phyloP scores from a whole-genome alignment of 2,113 vertebrate genomes.

The Megaleporinus macrocephalus region DNA sequence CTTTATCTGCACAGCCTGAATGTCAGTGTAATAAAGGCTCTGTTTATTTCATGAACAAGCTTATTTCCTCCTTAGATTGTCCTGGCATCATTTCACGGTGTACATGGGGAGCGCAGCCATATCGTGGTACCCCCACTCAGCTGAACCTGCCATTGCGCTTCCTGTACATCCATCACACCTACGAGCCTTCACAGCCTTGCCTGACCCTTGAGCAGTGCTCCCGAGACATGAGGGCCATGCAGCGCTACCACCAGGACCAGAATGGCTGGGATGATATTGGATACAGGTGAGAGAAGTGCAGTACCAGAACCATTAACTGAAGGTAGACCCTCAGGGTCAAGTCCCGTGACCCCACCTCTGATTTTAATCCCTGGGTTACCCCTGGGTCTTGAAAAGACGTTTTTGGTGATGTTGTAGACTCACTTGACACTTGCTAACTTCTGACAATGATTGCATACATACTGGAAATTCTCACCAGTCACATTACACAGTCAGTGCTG shows the following conservation, averaged over 20 bases:
- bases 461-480: too few species aligned
- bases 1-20: background rate
- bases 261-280: slow-evolving; percentile 87
- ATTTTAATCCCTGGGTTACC: too few species aligned
- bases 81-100: slow-evolving; percentile 85
- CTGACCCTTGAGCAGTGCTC: slow-evolving; percentile 76
- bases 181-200: slow-evolving; percentile 77
- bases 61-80: slow-evolving; percentile 74
- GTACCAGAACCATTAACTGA: too few species aligned
- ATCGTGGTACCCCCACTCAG: slow-evolving; percentile 76
- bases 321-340: too few species aligned
- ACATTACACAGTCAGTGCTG: too few species aligned
- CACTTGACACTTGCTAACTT: too few species aligned
- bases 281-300: slow-evolving; percentile 80
- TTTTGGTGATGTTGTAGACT: too few species aligned
- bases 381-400: too few species aligned
- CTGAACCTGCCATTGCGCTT: slow-evolving; percentile 77
- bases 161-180: slow-evolving; percentile 89
- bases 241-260: slow-evolving; percentile 85
- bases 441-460: too few species aligned
- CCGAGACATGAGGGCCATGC: slow-evolving; percentile 84
- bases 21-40: background rate
- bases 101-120: slow-evolving; percentile 85
- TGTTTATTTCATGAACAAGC: background rate
- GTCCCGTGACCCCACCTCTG: too few species aligned